Evolutionary conservation across 1,140 invertebrate genomes (phyloP).

Genomic region (Cherax quadricarinatus): DNA sequence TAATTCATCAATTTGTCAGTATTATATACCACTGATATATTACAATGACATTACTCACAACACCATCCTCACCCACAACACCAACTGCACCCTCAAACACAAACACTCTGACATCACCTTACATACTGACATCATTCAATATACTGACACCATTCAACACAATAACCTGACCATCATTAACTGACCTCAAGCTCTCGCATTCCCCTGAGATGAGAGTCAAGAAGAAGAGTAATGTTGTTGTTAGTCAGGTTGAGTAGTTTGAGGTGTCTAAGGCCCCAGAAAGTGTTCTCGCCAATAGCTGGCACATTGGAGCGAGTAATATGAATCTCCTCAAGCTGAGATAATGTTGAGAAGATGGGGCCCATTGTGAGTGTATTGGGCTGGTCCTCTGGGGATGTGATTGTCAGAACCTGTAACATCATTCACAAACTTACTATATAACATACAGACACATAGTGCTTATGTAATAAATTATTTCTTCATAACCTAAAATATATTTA

Average conservation of each 20-base stretch:
- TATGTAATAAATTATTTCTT: neutral
- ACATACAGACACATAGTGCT: neutral
- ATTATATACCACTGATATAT: no score
- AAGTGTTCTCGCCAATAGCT: constrained; percentile 87
- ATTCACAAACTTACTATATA: neutral
- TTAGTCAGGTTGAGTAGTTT: constrained; percentile 84
- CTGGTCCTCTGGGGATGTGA: constrained; percentile 57
- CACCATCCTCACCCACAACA: no score
- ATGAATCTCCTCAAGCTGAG: constrained; percentile 83
- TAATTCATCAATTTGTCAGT: no score
- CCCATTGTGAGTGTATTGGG: constrained; percentile 46
- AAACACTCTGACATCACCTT: no score
- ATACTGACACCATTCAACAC: no score
- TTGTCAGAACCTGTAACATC: constrained; percentile 35
- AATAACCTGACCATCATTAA: neutral
- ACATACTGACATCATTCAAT: no score
- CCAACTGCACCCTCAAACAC: no score
- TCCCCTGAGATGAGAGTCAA: constrained; percentile 77
- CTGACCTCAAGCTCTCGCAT: constrained; percentile 76
- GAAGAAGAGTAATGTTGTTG: constrained; percentile 86
- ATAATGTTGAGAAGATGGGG: constrained; percentile 62
- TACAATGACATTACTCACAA: no score
- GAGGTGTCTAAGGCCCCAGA: constrained; percentile 85
- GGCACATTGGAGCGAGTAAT: constrained; percentile 87
- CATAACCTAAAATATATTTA: neutral